Evolutionary conservation across 2,797 vertebrate genomes (phyloP).

Genomic region (Scyliorhinus canicula): DNA sequence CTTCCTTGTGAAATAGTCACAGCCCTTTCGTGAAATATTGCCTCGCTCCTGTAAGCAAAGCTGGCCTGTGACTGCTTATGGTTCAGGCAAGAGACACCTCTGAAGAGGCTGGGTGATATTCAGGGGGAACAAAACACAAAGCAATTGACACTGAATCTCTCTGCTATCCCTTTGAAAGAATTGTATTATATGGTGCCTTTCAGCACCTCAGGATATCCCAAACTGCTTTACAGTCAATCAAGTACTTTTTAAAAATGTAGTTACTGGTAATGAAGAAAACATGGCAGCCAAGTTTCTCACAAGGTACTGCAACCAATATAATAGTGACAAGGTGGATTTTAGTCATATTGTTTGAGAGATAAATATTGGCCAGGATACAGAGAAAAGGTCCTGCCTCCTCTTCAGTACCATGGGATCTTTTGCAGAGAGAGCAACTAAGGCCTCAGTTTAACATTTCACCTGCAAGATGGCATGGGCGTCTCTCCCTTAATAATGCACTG

Average conservation of each 20-base stretch:
- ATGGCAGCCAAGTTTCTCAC: not conserved
- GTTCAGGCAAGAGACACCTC: not conserved
- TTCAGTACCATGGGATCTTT: not conserved
- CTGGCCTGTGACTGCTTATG: not conserved
- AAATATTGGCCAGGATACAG: too few relatives aligned
- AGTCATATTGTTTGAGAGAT: not conserved
- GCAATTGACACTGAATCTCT: not conserved
- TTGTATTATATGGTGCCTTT: not conserved
- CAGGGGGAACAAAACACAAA: not conserved
- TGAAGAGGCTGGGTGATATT: not conserved
- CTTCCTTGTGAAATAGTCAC: not conserved
- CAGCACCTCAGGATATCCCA: not conserved
- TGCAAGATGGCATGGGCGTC: not conserved
- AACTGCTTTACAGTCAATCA: too few relatives aligned
- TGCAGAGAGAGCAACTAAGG: not conserved
- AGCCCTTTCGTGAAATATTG: too few relatives aligned
- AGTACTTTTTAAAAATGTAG: too few relatives aligned
- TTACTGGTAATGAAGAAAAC: too few relatives aligned
- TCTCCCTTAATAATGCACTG: not conserved
- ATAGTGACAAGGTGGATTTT: not conserved
- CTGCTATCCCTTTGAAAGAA: not conserved
- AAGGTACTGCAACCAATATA: not conserved
- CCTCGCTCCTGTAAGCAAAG: not conserved
- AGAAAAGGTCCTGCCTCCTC: not conserved
- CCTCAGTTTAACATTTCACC: not conserved